Evolutionary conservation across 2,888 invertebrate genomes (phyloP).

Genomic region (Dicroscelio sp.): DNA sequence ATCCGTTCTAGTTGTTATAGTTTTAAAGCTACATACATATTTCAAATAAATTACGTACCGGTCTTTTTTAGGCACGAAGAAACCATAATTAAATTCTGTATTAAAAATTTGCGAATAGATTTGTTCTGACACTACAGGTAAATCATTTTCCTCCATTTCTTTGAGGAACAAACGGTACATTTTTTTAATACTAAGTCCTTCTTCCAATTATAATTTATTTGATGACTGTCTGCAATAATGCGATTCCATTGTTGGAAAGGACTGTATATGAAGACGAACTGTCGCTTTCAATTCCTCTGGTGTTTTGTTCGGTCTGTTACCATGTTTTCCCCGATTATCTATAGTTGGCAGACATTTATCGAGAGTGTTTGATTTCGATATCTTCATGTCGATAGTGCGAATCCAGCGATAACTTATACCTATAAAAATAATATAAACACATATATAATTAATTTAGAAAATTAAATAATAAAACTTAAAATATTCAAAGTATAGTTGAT

Average conservation of each 20-base stretch:
- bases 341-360: background rate
- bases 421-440: background rate
- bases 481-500: background rate
- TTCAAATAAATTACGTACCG: conserved; percentile 3
- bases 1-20: background rate
- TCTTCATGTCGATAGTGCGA: background rate
- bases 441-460: background rate
- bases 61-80: conserved; percentile 69
- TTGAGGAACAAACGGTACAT: conserved; percentile 61
- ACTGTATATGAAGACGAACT: conserved; percentile 47
- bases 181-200: conserved; percentile 53
- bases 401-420: background rate
- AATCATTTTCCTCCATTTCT: background rate
- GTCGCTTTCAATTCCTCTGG: conserved; percentile 21
- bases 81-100: conserved; percentile 63
- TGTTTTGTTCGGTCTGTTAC: conserved; percentile 33
- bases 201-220: conserved; percentile 61
- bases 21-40: background rate
- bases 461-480: no score
- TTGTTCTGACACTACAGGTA: background rate
- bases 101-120: conserved; percentile 70
- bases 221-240: conserved; percentile 61
- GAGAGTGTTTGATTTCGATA: background rate
- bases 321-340: conserved; percentile 49
- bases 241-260: conserved; percentile 54